phyloP scores from a whole-genome alignment of 1,140 invertebrate genomes.

The Philaenus spumarius region DNA sequence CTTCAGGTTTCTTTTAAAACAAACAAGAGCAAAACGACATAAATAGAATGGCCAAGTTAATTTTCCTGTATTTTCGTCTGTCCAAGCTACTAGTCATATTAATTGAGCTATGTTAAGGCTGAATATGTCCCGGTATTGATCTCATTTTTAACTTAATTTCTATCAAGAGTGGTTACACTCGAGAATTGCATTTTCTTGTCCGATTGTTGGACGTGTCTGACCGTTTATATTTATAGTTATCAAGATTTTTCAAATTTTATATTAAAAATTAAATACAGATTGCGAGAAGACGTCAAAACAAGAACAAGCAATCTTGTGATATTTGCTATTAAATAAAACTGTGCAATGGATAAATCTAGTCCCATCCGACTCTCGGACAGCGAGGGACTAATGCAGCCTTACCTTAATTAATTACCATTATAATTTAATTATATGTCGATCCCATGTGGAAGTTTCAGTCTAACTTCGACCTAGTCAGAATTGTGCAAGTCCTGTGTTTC shows the following conservation, averaged over 20 bases:
- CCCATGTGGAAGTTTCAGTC: background rate
- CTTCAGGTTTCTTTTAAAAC: constrained; percentile 99
- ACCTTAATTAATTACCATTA: no score
- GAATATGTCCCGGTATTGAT: constrained; percentile 23
- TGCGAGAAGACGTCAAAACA: no score
- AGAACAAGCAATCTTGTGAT: no score
- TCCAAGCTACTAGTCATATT: constrained; percentile 21
- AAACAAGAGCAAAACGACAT: constrained; percentile 86
- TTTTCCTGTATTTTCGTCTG: background rate
- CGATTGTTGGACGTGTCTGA: background rate
- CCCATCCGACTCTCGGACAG: no score
- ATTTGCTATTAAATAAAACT: no score
- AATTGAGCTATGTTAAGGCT: constrained; percentile 23
- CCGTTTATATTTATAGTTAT: no score
- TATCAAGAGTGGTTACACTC: no score
- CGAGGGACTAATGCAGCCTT: no score
- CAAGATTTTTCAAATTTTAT: no score
- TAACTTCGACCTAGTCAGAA: constrained; percentile 29
- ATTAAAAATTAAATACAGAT: no score
- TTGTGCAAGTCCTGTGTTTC: constrained; percentile 33
- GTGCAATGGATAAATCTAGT: no score
- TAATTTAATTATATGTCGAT: no score
- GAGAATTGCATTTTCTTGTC: constrained; percentile 1
- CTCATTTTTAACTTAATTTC: constrained; percentile 14
- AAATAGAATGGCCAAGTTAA: constrained; percentile 37